These are phyloP conservation scores for Suricata suricatta DNA, from an alignment of 2,113 vertebrate species.

Conservation along the genomic window DNA sequence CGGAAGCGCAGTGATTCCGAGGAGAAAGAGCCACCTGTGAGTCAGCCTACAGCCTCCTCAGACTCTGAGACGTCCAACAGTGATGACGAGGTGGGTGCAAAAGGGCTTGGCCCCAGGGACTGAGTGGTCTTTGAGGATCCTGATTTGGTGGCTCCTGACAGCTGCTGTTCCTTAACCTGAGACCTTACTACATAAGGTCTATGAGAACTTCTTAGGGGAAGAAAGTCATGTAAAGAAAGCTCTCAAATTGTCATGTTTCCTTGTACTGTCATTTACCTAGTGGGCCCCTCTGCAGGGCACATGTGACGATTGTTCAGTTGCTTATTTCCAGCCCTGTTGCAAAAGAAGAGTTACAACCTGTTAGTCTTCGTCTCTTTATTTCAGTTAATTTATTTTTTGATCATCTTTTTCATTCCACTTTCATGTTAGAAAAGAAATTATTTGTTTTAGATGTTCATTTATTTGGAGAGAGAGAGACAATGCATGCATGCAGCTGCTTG, in stretches of 20 bases:
- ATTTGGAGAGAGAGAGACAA: too few species aligned
- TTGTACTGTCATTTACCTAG: background rate
- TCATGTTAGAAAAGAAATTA: background rate
- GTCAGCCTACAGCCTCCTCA: conserved; percentile 95
- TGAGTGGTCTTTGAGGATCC: background rate
- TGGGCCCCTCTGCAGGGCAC: background rate
- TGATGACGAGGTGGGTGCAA: conserved; percentile 92
- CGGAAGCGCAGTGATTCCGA: conserved; percentile 97
- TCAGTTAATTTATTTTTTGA: background rate
- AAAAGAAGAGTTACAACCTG: background rate
- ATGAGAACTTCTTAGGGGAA: background rate
- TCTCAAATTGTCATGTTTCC: background rate
- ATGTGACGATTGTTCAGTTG: background rate
- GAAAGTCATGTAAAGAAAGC: background rate
- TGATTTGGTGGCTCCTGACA: background rate
- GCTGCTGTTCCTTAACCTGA: background rate
- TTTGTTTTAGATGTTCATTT: too few species aligned
- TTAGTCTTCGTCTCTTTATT: background rate
- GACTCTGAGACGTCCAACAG: conserved; percentile 98
- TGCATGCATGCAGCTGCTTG: too few species aligned
- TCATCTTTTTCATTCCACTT: conserved; percentile 13
- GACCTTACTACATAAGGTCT: background rate
- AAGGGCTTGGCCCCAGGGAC: background rate
- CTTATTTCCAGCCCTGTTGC: background rate
- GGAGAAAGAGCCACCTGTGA: conserved; percentile 94